These are phyloP conservation scores for Pygoscelis adeliae DNA, from an alignment of 2,113 vertebrate species.

Conservation along the genomic window DNA sequence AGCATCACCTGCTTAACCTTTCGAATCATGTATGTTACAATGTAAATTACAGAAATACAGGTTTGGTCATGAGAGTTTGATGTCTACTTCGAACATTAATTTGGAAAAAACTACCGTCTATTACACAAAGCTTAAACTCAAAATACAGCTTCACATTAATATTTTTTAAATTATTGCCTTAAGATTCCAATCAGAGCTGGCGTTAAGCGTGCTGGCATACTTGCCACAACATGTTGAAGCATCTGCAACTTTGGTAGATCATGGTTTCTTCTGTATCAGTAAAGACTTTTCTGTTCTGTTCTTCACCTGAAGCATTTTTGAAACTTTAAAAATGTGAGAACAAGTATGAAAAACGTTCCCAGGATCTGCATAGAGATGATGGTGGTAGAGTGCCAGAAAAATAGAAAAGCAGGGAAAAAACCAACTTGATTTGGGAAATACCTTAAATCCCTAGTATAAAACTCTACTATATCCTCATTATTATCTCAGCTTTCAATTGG, in stretches of 20 bases:
- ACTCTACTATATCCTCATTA: neutral
- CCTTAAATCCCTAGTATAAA: neutral
- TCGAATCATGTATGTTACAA: rapidly evolving
- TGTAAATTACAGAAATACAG: neutral
- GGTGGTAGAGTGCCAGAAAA: neutral
- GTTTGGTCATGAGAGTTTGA: neutral
- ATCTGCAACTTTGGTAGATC: neutral
- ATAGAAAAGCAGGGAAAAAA: neutral
- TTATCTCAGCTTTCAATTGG: neutral
- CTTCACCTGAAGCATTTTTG: neutral
- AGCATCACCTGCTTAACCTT: neutral
- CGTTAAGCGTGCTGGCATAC: too few relatives aligned
- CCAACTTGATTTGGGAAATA: neutral
- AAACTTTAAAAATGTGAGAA: neutral
- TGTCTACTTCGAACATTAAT: neutral
- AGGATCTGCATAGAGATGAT: neutral
- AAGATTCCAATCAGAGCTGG: neutral
- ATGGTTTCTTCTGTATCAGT: neutral
- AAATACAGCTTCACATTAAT: neutral
- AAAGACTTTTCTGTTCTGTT: neutral
- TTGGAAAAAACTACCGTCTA: neutral
- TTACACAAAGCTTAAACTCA: neutral
- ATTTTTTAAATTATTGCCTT: neutral
- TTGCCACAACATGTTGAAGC: neutral
- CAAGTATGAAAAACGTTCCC: neutral